Conservation (phyloP, 2,888 invertebrate species). For the Drosophila niveifrons region DNA sequence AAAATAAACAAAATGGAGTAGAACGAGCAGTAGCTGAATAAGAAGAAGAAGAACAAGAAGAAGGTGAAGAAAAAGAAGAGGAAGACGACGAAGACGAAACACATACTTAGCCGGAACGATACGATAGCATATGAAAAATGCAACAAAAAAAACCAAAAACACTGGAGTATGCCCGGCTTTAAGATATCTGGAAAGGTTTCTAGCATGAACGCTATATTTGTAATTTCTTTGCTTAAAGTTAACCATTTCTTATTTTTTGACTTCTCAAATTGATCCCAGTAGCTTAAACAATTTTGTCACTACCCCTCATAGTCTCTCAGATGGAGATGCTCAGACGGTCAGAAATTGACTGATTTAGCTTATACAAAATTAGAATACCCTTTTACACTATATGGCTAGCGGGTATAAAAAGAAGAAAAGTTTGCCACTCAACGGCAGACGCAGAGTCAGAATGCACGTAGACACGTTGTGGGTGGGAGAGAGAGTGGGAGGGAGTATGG, state of each 20-base stretch:
- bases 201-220: too few relatives aligned
- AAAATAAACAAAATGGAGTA: slow-evolving; percentile 28
- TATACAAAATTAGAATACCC: neutral
- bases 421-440: slow-evolving; percentile 78
- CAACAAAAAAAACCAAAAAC: neutral
- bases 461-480: slow-evolving; percentile 38
- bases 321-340: too few relatives aligned
- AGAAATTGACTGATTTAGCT: neutral
- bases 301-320: too few relatives aligned
- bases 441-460: slow-evolving; percentile 61
- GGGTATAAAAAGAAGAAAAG: slow-evolving; percentile 37
- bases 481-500: slow-evolving; percentile 24
- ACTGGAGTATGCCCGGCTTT: neutral
- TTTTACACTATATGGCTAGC: neutral
- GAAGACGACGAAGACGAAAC: slow-evolving; percentile 17
- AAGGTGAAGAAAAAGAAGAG: neutral
- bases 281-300: too few relatives aligned
- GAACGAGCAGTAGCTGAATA: slow-evolving; percentile 9
- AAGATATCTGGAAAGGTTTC: neutral
- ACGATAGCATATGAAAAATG: slow-evolving; percentile 33
- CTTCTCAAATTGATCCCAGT: too few relatives aligned
- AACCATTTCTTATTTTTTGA: too few relatives aligned
- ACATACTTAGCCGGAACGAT: slow-evolving; percentile 51
- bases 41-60: slow-evolving; percentile 4
- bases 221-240: too few relatives aligned